Percentiles rank a stretch among this genome's conserved stretches.
Conservation (phyloP, 2,113 vertebrate genomes). For the Cochlearius cochlearius region DNA sequence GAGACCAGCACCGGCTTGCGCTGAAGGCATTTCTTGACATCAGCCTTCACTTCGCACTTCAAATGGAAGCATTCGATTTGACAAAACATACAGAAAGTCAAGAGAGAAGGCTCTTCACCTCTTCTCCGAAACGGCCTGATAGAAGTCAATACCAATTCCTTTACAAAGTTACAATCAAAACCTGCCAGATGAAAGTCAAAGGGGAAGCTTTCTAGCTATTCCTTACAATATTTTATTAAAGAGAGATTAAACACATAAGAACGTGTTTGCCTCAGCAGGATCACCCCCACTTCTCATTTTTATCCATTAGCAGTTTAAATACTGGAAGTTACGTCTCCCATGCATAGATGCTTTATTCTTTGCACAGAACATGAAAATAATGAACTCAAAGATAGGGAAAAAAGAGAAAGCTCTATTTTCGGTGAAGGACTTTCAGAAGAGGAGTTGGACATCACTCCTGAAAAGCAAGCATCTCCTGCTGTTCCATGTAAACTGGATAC, state of each 20-base stretch:
- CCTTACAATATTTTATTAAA: conserved; percentile 51
- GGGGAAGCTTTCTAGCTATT: conserved; percentile 38
- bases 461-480: background rate
- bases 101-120: conserved; percentile 54
- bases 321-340: background rate
- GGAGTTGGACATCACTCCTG: background rate
- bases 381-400: background rate
- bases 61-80: conserved; percentile 77
- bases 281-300: background rate
- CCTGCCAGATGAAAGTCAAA: conserved; percentile 62
- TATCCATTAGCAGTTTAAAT: conserved; percentile 37
- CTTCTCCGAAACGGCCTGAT: conserved; percentile 66
- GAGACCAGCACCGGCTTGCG: conserved; percentile 79
- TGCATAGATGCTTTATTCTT: background rate
- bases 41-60: conserved; percentile 83
- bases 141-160: conserved; percentile 83
- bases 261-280: conserved; percentile 6
- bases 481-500: background rate
- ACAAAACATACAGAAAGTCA: conserved; percentile 79
- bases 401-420: background rate
- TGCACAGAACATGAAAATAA: conserved; percentile 6
- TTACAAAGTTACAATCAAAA: conserved; percentile 64
- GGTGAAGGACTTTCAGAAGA: conserved; percentile 8
- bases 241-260: background rate
- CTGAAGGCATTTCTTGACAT: conserved; percentile 82